Conservation (phyloP, 2,888 invertebrate genomes). For the Drosophila meridionalis region DNA sequence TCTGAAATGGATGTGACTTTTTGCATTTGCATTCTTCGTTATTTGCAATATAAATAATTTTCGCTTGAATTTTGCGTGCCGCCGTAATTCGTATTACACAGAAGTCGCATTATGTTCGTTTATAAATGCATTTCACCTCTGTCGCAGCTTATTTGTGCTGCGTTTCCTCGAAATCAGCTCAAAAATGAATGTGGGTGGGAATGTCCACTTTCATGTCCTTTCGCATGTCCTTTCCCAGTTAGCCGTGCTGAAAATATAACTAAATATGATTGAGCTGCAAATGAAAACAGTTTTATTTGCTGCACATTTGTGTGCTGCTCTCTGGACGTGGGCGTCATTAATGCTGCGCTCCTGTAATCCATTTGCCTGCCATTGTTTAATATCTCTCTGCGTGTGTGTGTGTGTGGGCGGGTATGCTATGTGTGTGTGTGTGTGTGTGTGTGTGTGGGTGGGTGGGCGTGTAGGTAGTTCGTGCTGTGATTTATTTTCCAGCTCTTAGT, state of each 20-base stretch:
- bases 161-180: not conserved
- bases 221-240: too few species aligned
- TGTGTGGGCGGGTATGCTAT: not conserved
- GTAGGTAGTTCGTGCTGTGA: slow-evolving; percentile 4
- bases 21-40: not conserved
- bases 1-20: not conserved
- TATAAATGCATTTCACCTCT: not conserved
- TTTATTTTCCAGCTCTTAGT: slow-evolving; percentile 32
- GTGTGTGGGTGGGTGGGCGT: not conserved
- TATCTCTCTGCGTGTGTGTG: not conserved
- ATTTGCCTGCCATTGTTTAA: not conserved
- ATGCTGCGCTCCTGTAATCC: not conserved
- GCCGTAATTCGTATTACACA: not conserved
- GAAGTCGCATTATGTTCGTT: not conserved
- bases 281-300: not conserved
- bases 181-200: too few species aligned
- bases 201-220: not conserved
- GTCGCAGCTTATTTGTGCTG: not conserved
- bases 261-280: not conserved
- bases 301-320: not conserved
- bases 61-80: not conserved
- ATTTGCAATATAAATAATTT: not conserved
- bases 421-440: not conserved
- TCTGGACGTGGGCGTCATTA: slow-evolving; percentile 10
- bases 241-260: not conserved